Evolutionary conservation across 2,888 invertebrate species (phyloP).

Genomic region (Himalopsyche anomala): DNA sequence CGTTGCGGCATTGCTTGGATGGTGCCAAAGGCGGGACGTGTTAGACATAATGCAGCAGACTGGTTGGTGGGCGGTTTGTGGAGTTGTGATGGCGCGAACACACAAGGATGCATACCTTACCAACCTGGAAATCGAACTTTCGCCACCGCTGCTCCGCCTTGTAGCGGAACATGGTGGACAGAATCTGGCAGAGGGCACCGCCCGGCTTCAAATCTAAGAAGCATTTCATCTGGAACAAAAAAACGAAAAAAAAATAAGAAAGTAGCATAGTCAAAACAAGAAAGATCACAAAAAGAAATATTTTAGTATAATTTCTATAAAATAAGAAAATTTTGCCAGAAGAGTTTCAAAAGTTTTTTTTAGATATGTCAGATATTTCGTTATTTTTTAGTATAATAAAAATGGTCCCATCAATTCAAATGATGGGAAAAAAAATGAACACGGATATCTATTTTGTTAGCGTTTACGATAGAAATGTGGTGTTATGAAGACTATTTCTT

Average conservation of each 20-base stretch:
- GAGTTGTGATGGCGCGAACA: slow-evolving; percentile 47
- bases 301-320: too few species aligned
- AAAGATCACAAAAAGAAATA: neutral
- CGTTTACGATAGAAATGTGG: too few species aligned
- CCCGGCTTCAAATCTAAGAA: slow-evolving; percentile 97
- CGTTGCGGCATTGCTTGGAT: slow-evolving; percentile 17
- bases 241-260: neutral
- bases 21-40: slow-evolving; percentile 67
- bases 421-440: too few species aligned
- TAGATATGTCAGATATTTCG: too few species aligned
- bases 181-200: slow-evolving; percentile 94
- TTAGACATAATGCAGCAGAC: slow-evolving; percentile 23
- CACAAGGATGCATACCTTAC: slow-evolving; percentile 80
- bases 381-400: too few species aligned
- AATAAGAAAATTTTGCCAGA: too few species aligned
- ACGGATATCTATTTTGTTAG: too few species aligned
- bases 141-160: slow-evolving; percentile 97
- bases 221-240: slow-evolving; percentile 87
- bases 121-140: slow-evolving; percentile 93
- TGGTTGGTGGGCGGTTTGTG: slow-evolving; percentile 62
- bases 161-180: slow-evolving; percentile 95
- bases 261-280: neutral
- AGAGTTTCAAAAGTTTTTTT: too few species aligned
- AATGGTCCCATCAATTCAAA: too few species aligned
- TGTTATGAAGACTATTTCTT: too few species aligned